phyloP scores from a whole-genome alignment of 2,113 vertebrate genomes.

The Hypocryptadius cinnamomeus region DNA sequence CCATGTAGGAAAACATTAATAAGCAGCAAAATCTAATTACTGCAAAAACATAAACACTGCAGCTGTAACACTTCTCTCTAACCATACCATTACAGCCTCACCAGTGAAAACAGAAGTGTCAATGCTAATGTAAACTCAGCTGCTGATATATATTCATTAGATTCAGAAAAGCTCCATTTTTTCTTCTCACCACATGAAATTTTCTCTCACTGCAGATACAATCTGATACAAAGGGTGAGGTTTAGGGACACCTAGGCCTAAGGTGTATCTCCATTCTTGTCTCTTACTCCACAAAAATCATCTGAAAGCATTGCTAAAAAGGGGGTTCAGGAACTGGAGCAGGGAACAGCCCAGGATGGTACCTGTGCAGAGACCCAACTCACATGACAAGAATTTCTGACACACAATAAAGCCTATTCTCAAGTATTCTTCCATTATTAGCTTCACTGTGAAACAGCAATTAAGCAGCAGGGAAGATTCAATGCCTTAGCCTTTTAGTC shows the following conservation, averaged over 20 bases:
- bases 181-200: not conserved
- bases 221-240: not conserved
- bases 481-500: constrained; percentile 16
- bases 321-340: not conserved
- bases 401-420: not conserved
- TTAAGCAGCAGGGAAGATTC: constrained; percentile 29
- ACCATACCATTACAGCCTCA: constrained; percentile 23
- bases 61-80: constrained; percentile 14
- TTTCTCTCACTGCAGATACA: not conserved
- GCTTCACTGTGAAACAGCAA: constrained; percentile 22
- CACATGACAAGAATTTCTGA: not conserved
- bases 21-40: constrained; percentile 36
- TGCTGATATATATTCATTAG: constrained; percentile 55
- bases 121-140: constrained; percentile 42
- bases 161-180: constrained; percentile 13
- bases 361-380: not conserved
- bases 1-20: constrained; percentile 1
- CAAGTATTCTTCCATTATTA: not conserved
- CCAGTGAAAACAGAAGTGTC: constrained; percentile 41
- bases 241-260: not conserved
- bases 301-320: not conserved
- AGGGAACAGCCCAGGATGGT: not conserved
- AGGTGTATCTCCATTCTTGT: not conserved
- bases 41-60: constrained; percentile 33
- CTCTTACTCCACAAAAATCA: not conserved